Evolutionary conservation across 2,888 invertebrate species (phyloP).

Genomic region (Arge pagana): DNA sequence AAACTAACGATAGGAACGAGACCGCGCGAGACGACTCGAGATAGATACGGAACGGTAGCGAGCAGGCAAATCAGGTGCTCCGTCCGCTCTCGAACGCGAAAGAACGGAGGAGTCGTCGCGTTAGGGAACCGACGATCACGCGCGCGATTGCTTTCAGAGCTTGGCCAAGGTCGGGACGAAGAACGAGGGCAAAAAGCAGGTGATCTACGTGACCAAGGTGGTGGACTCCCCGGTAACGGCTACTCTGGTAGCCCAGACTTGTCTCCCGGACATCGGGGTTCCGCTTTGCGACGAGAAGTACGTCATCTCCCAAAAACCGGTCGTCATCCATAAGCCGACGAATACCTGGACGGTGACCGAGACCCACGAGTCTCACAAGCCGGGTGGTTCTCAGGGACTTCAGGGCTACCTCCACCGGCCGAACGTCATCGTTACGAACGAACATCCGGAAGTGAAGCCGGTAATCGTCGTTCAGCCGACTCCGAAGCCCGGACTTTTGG

Average conservation of each 20-base stretch:
- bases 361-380: constrained; percentile 5
- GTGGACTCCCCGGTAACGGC: constrained; percentile 46
- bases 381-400: constrained; percentile 1
- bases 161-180: neutral
- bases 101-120: too few species aligned
- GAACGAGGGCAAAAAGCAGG: constrained; percentile 8
- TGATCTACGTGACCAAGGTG: constrained; percentile 41
- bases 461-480: constrained; percentile 21
- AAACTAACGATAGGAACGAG: too few species aligned
- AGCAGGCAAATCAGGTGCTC: too few species aligned
- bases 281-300: constrained; percentile 42
- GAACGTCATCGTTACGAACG: constrained; percentile 5
- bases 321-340: neutral
- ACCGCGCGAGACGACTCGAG: too few species aligned
- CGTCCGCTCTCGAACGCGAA: too few species aligned
- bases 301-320: constrained; percentile 16
- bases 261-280: constrained; percentile 47
- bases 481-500: constrained; percentile 15
- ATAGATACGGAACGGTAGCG: too few species aligned
- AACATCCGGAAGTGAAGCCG: constrained; percentile 18
- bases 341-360: neutral
- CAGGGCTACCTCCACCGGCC: constrained; percentile 3
- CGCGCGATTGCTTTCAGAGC: too few species aligned
- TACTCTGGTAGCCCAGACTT: constrained; percentile 47
- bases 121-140: too few species aligned